Conservation (phyloP, 2,888 invertebrate genomes). For the Ennomos quercinarius region DNA sequence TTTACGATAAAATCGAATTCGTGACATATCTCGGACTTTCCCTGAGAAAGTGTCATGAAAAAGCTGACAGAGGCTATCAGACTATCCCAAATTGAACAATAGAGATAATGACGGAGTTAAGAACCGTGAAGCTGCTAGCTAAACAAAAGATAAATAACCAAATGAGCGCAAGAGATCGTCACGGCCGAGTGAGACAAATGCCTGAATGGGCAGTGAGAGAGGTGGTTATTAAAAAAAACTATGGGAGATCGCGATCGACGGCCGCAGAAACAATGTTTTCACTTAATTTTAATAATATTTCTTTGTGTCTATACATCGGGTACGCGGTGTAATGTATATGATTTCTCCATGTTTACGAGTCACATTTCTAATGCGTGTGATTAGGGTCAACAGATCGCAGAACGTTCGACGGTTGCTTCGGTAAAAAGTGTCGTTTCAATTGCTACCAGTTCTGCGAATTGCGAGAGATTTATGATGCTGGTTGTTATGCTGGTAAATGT, state of each 20-base stretch:
- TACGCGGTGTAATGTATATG: constrained; percentile 45
- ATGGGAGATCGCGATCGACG: constrained; percentile 36
- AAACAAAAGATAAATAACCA: constrained; percentile 56
- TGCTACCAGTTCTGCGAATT: constrained; percentile 26
- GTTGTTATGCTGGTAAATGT: not conserved
- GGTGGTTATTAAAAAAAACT: constrained; percentile 39
- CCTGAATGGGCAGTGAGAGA: constrained; percentile 41
- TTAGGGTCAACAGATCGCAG: constrained; percentile 61
- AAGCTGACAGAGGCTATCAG: constrained; percentile 23
- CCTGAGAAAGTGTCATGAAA: constrained; percentile 52
- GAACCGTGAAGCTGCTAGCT: constrained; percentile 51
- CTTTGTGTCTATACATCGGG: constrained; percentile 48
- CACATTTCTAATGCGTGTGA: constrained; percentile 65
- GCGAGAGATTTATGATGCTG: constrained; percentile 13
- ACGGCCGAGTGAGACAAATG: constrained; percentile 38
- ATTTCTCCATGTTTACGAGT: constrained; percentile 60
- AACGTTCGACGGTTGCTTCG: constrained; percentile 36
- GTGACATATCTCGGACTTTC: constrained; percentile 55
- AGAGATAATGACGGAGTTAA: constrained; percentile 45
- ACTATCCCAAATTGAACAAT: constrained; percentile 44
- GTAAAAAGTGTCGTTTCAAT: constrained; percentile 30
- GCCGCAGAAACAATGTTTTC: constrained; percentile 52
- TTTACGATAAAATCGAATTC: constrained; percentile 51
- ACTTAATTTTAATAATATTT: constrained; percentile 57
- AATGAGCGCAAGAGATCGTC: constrained; percentile 48